Conservation (phyloP, 2,888 invertebrate species). For the Lomographa bimaculata region DNA sequence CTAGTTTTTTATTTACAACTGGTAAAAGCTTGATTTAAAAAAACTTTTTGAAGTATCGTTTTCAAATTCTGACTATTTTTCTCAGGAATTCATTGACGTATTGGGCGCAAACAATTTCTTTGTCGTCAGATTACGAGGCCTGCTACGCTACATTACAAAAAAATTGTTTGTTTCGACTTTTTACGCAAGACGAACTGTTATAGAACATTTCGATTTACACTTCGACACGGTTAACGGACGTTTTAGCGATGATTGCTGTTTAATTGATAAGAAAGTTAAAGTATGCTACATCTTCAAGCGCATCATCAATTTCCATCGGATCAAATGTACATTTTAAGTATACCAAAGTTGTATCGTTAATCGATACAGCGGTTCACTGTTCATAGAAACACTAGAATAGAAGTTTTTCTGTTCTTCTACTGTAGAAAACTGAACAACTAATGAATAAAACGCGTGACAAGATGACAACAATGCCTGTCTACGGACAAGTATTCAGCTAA, state of each 20-base stretch:
- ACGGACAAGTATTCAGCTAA: too few species aligned
- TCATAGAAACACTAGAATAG: too few species aligned
- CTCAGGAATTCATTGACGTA: too few species aligned
- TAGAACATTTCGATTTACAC: conserved; percentile 17
- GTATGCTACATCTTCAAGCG: too few species aligned
- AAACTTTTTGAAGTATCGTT: too few species aligned
- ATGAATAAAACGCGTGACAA: conserved; percentile 5
- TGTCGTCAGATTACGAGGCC: neutral
- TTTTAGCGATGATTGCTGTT: conserved; percentile 9
- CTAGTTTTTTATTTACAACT: too few species aligned
- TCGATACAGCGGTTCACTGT: too few species aligned
- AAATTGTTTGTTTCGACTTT: conserved; percentile 13
- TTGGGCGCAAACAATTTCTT: too few species aligned
- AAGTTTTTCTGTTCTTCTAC: neutral
- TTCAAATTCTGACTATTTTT: too few species aligned
- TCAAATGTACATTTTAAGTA: neutral
- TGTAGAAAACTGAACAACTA: too few species aligned
- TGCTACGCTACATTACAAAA: conserved; percentile 1
- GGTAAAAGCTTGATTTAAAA: too few species aligned
- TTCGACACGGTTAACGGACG: conserved; percentile 13
- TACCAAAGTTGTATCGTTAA: neutral
- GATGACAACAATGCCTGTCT: conserved; percentile 3
- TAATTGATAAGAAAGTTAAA: neutral
- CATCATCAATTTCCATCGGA: too few species aligned
- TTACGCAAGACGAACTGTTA: conserved; percentile 18